phyloP scores from a whole-genome alignment of 2,797 vertebrate species.

The Paratrypauchen microcephalus region DNA sequence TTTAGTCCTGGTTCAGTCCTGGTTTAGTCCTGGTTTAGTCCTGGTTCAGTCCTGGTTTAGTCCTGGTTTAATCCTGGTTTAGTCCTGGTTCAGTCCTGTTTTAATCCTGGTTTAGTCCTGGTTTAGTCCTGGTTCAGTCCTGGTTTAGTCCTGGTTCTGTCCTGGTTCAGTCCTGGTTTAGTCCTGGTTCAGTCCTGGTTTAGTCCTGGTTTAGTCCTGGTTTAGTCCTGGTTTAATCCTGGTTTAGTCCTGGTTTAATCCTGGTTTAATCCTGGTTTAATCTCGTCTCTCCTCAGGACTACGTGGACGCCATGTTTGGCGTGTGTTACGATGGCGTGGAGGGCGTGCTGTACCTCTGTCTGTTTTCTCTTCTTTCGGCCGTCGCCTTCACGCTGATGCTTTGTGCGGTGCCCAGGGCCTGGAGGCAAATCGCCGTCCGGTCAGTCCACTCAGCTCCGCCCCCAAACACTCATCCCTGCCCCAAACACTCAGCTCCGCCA shows the following conservation, averaged over 20 bases:
- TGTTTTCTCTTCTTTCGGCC: constrained; percentile 89
- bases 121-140: not conserved
- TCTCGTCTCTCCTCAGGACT: constrained; percentile 80
- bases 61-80: not conserved
- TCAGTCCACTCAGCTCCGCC: constrained; percentile 50
- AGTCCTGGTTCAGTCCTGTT: too few species aligned
- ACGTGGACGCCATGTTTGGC: constrained; percentile 90
- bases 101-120: not conserved
- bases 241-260: not conserved
- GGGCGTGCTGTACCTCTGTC: constrained; percentile 89
- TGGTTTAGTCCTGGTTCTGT: not conserved
- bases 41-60: not conserved
- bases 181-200: not conserved
- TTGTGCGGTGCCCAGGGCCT: constrained; percentile 84
- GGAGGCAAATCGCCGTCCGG: constrained; percentile 85
- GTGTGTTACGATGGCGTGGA: constrained; percentile 94
- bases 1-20: too few species aligned
- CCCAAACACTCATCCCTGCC: not conserved
- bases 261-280: not conserved
- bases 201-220: too few species aligned
- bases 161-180: not conserved
- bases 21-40: not conserved
- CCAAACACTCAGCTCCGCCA: not conserved
- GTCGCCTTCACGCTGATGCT: constrained; percentile 88
- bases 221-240: not conserved